phyloP scores from a whole-genome alignment of 2,888 invertebrate genomes.

The Bellardia bayeri region DNA sequence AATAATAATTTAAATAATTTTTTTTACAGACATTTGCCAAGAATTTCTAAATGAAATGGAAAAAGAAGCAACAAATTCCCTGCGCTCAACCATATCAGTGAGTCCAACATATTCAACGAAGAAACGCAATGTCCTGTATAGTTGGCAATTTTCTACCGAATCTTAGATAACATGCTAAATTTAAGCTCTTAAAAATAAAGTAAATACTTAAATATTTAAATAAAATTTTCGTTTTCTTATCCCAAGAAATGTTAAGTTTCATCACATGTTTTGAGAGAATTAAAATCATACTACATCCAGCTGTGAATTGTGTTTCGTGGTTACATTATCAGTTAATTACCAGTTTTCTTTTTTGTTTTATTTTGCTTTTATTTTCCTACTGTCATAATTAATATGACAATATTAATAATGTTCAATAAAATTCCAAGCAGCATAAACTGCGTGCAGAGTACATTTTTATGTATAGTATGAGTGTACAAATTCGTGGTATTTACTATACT shows the following conservation, averaged over 20 bases:
- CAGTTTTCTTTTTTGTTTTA: constrained; percentile 25
- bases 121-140: constrained; percentile 38
- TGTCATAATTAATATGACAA: constrained; percentile 63
- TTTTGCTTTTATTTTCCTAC: constrained; percentile 1
- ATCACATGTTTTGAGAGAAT: constrained; percentile 1
- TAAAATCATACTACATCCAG: constrained; percentile 36
- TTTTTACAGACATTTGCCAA: constrained; percentile 63
- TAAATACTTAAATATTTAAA: not conserved
- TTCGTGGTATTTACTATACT: not conserved
- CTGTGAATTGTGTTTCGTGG: constrained; percentile 46
- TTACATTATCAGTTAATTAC: constrained; percentile 68
- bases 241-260: not conserved
- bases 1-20: not conserved
- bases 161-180: constrained; percentile 7
- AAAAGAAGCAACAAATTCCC: not conserved
- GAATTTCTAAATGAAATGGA: not conserved
- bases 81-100: constrained; percentile 8
- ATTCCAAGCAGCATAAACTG: not conserved
- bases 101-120: constrained; percentile 51
- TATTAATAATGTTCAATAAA: constrained; percentile 64
- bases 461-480: not conserved
- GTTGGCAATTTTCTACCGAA: constrained; percentile 64
- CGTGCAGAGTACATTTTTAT: not conserved
- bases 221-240: not conserved
- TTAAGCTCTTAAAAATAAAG: constrained; percentile 2